Evolutionary conservation across 1,140 invertebrate genomes (phyloP).

Genomic region (Zelostemma sp.): DNA sequence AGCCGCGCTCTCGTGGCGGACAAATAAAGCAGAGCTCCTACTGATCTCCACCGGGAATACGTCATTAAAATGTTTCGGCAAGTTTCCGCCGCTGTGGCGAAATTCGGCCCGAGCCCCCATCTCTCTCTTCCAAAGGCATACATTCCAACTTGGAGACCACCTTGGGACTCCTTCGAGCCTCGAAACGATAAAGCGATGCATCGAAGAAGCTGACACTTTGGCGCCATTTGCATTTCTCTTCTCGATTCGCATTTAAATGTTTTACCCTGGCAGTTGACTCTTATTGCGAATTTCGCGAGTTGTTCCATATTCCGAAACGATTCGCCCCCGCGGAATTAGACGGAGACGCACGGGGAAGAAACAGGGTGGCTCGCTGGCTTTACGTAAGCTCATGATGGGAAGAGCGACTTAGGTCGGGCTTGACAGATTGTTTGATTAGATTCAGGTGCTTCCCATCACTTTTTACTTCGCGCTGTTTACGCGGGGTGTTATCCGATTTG

Average conservation of each 20-base stretch:
- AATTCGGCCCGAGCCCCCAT: not conserved
- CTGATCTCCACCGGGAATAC: slow-evolving; percentile 17
- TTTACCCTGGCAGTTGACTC: no score
- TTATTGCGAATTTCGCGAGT: no score
- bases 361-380: not conserved
- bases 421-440: not conserved
- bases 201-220: not conserved
- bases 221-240: slow-evolving; percentile 5
- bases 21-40: slow-evolving; percentile 16
- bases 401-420: no score
- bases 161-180: not conserved
- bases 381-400: not conserved
- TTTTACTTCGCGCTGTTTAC: not conserved
- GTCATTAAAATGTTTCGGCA: slow-evolving; percentile 35
- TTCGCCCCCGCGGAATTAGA: no score
- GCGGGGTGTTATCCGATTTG: not conserved
- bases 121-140: not conserved
- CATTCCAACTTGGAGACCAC: not conserved
- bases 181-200: not conserved
- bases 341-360: not conserved
- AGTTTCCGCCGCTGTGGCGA: slow-evolving; percentile 9
- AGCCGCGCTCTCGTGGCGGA: not conserved
- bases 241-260: not conserved
- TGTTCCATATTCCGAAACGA: no score
- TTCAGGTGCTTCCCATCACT: not conserved